These are phyloP conservation scores for Barnardius zonarius DNA, from an alignment of 2,113 vertebrate species.

Conservation along the genomic window DNA sequence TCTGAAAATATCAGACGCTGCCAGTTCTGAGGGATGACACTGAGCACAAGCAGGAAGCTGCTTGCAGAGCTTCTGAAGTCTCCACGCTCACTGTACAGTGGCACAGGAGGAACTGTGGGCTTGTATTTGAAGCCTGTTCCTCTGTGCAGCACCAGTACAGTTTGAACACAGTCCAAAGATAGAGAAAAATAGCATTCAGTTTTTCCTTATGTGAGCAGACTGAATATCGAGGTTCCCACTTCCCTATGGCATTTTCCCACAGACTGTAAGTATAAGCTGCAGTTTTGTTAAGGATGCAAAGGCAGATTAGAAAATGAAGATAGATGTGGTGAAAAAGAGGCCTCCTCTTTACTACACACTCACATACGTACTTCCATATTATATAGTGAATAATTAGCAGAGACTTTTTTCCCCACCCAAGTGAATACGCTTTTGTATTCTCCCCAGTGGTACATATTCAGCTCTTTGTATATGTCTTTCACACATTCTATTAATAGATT, in stretches of 20 bases:
- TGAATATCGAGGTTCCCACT: neutral
- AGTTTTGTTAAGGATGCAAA: neutral
- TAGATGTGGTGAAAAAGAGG: neutral
- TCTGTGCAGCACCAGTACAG: neutral
- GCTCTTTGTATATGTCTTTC: neutral
- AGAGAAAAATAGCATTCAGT: neutral
- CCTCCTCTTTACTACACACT: neutral
- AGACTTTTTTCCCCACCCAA: neutral
- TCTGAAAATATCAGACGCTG: neutral
- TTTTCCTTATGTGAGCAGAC: neutral
- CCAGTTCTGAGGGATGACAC: neutral
- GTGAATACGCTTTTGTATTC: neutral
- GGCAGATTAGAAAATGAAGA: neutral
- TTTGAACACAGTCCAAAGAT: neutral
- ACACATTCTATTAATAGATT: neutral
- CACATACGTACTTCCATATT: neutral
- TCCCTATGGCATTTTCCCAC: neutral
- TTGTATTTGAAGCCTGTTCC: neutral
- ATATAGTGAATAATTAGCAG: neutral
- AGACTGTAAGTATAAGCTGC: neutral
- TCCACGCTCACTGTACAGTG: accelerated
- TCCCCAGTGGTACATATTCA: neutral
- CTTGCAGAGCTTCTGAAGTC: neutral
- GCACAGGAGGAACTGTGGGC: neutral
- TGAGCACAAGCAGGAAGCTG: neutral